Evolutionary conservation across 2,797 vertebrate species (phyloP), one percentile per base, ranked within the genome.

Genomic region (Kryptolebias ocellatus): DNA sequence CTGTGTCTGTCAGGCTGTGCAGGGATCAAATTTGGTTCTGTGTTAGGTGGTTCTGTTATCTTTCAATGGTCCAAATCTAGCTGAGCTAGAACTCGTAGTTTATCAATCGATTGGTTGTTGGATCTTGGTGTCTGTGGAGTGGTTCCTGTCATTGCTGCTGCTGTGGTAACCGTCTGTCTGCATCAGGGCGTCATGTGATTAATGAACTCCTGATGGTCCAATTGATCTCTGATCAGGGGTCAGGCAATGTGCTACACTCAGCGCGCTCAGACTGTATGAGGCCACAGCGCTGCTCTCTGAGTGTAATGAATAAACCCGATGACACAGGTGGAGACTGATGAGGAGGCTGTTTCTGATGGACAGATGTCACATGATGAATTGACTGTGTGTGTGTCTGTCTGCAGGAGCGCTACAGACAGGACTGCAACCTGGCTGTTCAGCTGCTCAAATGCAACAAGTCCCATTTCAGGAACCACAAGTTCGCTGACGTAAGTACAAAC

Each of bases 361-460:
- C 27, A 53, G 10, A 4, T 54, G 18, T 15, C 4, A 24, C 9
- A 15, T 24, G 15, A 15, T 45, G 15, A 5, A 14, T 44, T 24
- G 55, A 24, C 24, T 46, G 56, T 58, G 49, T 58, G 60, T 47
- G 18, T 60, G 55, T 85, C 78, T 56, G 20, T 71, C 9, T 52
- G 8, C 67, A 99, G 98, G 98, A 99, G 53, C 95, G 97, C 0
- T 98, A 99, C 85, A 92, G 97, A 17, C 96, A 96, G 84, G 98
- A 99, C 89, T 99, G 98, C 83, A 99, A 98, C 86, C 89, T 99
- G 64, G 98, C 98, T 0, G 98, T 99, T 58, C 97, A 98, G 91
- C 95, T 99, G 62, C 94, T 99, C 69, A 98, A 99, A 84, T 99
- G 97, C 91, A 99, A 99, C 93, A 99, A 99, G 89, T 99, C 97